A percentile compares a stretch with the other conserved stretches of the same genome.
Conservation (phyloP, 2,888 invertebrate species). For the Troilus luridus region DNA sequence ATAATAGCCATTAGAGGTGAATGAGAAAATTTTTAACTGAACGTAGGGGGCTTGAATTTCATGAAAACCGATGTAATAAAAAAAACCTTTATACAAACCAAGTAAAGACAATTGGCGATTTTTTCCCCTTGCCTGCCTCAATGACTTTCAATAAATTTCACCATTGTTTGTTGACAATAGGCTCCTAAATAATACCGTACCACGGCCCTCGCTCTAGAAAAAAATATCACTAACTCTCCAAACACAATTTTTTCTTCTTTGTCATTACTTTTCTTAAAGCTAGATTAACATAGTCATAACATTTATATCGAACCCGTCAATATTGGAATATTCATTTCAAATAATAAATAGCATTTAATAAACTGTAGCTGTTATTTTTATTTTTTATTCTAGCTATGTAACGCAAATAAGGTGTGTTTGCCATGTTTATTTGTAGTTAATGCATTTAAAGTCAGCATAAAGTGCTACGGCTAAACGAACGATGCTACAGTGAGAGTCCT, state of each 20-base stretch:
- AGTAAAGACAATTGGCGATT: slow-evolving; percentile 44
- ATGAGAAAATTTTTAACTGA: slow-evolving; percentile 11
- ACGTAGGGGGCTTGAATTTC: slow-evolving; percentile 42
- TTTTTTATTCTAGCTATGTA: too few species aligned
- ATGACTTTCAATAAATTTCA: slow-evolving; percentile 50
- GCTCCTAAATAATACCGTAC: slow-evolving; percentile 31
- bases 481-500: too few species aligned
- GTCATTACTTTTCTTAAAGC: not conserved
- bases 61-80: slow-evolving; percentile 42
- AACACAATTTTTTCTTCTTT: not conserved
- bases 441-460: too few species aligned
- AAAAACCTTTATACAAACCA: slow-evolving; percentile 44
- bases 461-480: too few species aligned
- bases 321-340: not conserved
- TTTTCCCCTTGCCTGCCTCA: slow-evolving; percentile 41
- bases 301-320: not conserved
- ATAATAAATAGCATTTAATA: not conserved
- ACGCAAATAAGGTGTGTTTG: too few species aligned
- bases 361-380: not conserved
- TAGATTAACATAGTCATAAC: not conserved
- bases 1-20: not conserved
- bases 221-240: slow-evolving; percentile 34
- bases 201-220: not conserved
- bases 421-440: too few species aligned
- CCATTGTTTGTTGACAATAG: slow-evolving; percentile 49